Conservation (phyloP, 2,113 vertebrate species). For the Formicarius rufipectus region DNA sequence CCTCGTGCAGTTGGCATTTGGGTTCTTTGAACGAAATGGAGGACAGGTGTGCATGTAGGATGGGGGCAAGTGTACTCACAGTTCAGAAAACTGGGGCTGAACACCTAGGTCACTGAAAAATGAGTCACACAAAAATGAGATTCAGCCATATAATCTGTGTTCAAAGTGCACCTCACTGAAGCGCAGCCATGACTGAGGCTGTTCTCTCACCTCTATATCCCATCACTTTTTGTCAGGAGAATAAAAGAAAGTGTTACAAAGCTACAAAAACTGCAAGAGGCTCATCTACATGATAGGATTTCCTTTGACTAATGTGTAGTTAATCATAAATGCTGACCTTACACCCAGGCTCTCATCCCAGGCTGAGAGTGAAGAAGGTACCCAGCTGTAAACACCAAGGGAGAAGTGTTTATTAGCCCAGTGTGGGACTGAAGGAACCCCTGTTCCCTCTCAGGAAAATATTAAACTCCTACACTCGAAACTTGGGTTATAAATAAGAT, state of each 20-base stretch:
- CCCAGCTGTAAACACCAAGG: not conserved
- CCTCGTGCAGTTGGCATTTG: not conserved
- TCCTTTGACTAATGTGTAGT: not conserved
- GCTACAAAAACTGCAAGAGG: not conserved
- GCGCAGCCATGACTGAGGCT: accelerated
- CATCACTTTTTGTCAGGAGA: not conserved
- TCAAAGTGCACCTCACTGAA: not conserved
- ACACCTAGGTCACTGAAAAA: not conserved
- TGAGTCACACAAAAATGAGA: not conserved
- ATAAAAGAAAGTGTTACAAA: not conserved
- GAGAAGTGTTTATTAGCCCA: accelerated
- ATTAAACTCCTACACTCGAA: not conserved
- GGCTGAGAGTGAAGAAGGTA: not conserved
- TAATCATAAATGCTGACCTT: not conserved
- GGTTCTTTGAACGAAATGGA: not conserved
- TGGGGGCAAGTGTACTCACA: not conserved
- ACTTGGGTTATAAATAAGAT: not conserved
- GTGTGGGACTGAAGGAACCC: accelerated
- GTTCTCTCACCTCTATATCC: not conserved
- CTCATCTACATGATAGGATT: not conserved
- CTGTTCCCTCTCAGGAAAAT: not conserved
- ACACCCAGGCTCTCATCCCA: not conserved
- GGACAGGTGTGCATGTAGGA: not conserved
- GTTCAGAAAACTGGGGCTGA: not conserved
- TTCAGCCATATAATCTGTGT: not conserved